Base-by-base conservation (phyloP, 2,113 vertebrate genomes). In the Micronycteris hirsuta region DNA sequence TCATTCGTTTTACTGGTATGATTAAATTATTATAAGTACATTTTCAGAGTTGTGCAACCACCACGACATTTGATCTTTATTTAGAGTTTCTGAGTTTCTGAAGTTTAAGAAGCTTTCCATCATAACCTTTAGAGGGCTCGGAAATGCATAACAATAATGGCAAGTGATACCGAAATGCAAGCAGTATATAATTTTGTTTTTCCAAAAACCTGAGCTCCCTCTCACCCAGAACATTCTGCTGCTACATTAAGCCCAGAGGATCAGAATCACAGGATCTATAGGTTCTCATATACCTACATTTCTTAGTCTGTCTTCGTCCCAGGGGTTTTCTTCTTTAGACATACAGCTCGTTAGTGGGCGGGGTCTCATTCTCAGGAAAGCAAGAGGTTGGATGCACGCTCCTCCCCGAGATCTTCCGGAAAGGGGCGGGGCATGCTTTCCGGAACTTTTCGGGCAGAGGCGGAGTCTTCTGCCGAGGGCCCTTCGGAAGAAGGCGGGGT, bases 401-500 rank as follows among this genome's bases (percentile, higher is more conserved):
- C 31, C 71, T 38, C 43, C n/a, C 70, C 1, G 58, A 73, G 26
- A n/a, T 15, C 28, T 96, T 94, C 86, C 92, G 89, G 94, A 93
- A 88, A 71, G 67, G 74, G 96, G 95, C 38, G 86, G 56, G 58
- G 8, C 19, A 43, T 70, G 61, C 2, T 58, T 84, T 96, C 94
- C 96, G 96, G 94, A 89, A 87, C 67, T 76, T 54, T 96, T 97
- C 97, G 97, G 97, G 17, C 47, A 77, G 92, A 93, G 97, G 97
- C 86, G 98, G 96, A 87, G 93, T 74, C 92, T 95, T 31, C 43
- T 58, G 31, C 90, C 96, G 92, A 98, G 74, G 41, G 41, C 68
- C 86, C 28, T 95, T 97, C 98, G 94, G 96, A 89, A 89, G 83
- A 86, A 96, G 98, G 98, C 96, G 98, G 97, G 97, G 98, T 97